Evolutionary conservation across 2,113 vertebrate species (phyloP), one percentile per base, ranked within the genome.

Genomic region (Platysternon megacephalum): DNA sequence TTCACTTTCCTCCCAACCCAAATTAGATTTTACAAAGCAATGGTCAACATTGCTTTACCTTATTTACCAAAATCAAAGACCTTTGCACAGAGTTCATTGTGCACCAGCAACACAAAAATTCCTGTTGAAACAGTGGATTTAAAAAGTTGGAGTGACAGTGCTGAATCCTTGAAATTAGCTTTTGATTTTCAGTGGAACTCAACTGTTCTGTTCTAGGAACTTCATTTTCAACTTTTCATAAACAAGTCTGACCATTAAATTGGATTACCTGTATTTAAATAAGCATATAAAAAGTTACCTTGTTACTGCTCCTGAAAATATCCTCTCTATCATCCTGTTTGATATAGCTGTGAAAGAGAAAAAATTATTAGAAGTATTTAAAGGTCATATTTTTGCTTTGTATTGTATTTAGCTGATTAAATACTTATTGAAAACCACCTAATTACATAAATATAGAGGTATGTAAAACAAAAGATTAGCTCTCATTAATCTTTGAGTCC

Each of bases 301-400:
- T 11, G 99, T 99, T 82, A 99, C 99, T 5, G 99, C 99, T 91
- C 99, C 99, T 1, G 99, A 99, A 97, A 99, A 99, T 94, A 99
- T 98, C 85, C 99, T 98, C 89, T 99, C 99, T 55, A 99, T 99
- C 98, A 99, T 99, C 97, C 98, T 98, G 39, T 94, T 97, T 42
- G 99, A 99, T 82, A 99, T 98, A 83, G 99, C 99, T 99, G 96
- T 86, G 89, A 91, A 95, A 88, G 92, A 92, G 90, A 86, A 65
- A 29, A 94, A 93, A 39, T 11, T 13, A 76, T 44, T 76, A 76
- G 65, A 91, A 94, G 11, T 1, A n/a, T 94, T 0, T n/a, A 76
- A 8, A 10, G 49, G 5, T 8, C 13, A 91, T 46, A 46, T 74
- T 93, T 94, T 87, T 95, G 55, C 78, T 88, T 86, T 53, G 5